phyloP scores from a whole-genome alignment of 2,797 vertebrate species.

The Coregonus suidteri region DNA sequence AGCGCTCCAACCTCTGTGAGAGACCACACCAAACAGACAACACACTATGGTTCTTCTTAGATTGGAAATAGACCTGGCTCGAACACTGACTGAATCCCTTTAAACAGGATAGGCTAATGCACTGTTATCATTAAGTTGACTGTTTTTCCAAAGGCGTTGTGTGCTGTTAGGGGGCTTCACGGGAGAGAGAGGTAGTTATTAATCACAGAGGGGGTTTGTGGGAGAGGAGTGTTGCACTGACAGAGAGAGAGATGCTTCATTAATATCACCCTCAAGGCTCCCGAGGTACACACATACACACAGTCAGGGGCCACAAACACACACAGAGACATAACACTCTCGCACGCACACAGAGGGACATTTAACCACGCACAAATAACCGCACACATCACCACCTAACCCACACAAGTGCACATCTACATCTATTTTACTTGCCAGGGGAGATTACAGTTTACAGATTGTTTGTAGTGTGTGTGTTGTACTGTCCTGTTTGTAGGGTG shows the following conservation, averaged over 20 bases:
- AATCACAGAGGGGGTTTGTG: background rate
- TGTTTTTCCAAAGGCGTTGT: too few relatives aligned
- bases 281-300: background rate
- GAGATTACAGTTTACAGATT: slow-evolving; percentile 34
- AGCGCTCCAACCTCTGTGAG: too few relatives aligned
- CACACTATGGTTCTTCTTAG: too few relatives aligned
- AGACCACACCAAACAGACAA: too few relatives aligned
- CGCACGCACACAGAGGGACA: too few relatives aligned
- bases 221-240: background rate
- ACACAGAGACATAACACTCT: background rate
- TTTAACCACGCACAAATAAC: too few relatives aligned
- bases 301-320: background rate
- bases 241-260: background rate
- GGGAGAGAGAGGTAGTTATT: background rate
- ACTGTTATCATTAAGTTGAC: too few relatives aligned
- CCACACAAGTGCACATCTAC: slow-evolving; percentile 9
- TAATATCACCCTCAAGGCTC: too few relatives aligned
- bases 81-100: too few relatives aligned
- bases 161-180: too few relatives aligned
- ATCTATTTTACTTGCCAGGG: slow-evolving; percentile 49
- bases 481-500: slow-evolving; percentile 16
- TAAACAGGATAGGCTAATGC: too few relatives aligned
- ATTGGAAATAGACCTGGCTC: too few relatives aligned
- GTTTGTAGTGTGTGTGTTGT: slow-evolving; percentile 12
- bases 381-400: background rate